Base-by-base conservation (phyloP, 2,113 vertebrate genomes). In the Perca flavescens region DNA sequence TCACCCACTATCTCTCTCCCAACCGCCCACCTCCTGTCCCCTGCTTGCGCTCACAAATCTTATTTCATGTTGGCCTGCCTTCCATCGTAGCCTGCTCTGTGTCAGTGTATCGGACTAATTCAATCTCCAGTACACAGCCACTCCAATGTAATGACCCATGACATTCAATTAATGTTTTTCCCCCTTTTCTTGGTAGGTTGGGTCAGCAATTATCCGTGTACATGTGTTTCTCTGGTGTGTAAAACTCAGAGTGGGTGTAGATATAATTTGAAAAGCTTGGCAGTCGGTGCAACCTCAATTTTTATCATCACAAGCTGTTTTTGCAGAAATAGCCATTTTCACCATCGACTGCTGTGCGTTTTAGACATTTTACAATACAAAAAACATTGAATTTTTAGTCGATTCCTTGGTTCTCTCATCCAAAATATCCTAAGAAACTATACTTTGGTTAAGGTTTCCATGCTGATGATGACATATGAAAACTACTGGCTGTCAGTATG, bases 51-150 rank as follows among this genome's bases (percentile, higher is more conserved):
- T 67, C 81, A 58, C 19, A 81, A 86, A 66, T 92, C 80, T 84
- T 80, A 91, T 91, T 93, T 93, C 91, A 90, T 89, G 88, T 64
- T 25, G 77, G 85, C 68, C 82, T 89, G 90, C 87, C 89, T 80
- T 87, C 83, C 73, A 5, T 82, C 70, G 49, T 22, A 56, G 87
- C 78, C 89, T 90, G 89, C 87, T 88, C 76, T 87, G 82, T 91
- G 87, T 91, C 89, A 88, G 69, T 74, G 74, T 87, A 86, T 82
- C 67, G 69, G 80, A 78, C 89, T 94, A 93, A 94, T 94, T 93
- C 84, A 87, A 94, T 93, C 86, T 90, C 82, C 79, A 49, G 74
- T 78, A 85, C 82, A 76, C 87, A 90, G 83, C 40, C 71, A 64
- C 86, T 87, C 77, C 77, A 62, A 79, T 79, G 83, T 92, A 92